Evolutionary conservation across 2,888 invertebrate genomes (phyloP).

Genomic region (Drosophila cracens): DNA sequence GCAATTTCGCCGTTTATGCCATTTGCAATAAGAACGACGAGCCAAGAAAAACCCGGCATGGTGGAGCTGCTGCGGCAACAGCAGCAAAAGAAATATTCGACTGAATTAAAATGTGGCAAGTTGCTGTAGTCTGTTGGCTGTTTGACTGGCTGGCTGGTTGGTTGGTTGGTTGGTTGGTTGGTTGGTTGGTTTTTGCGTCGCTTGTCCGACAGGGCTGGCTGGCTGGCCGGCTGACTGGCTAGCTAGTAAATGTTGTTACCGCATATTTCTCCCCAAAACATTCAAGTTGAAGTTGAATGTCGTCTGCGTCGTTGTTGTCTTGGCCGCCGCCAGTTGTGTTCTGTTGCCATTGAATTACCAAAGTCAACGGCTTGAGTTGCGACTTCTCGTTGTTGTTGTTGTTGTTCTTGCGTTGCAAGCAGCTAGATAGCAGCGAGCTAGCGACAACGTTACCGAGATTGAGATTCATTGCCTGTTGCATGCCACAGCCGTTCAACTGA

Average conservation of each 20-base stretch:
- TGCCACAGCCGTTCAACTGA: conserved; percentile 72
- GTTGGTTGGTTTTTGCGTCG: conserved; percentile 42
- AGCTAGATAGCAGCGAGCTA: conserved; percentile 27
- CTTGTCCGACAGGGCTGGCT: conserved; percentile 21
- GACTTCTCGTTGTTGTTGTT: conserved; percentile 32
- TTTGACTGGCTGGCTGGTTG: conserved; percentile 13
- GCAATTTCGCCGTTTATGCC: conserved; percentile 71
- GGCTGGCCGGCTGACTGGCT: conserved; percentile 8
- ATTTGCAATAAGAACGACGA: conserved; percentile 65
- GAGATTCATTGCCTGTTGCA: conserved; percentile 80
- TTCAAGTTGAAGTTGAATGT: conserved; percentile 71
- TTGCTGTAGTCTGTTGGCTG: conserved; percentile 44
- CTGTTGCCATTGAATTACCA: conserved; percentile 77
- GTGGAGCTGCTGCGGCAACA: conserved; percentile 17
- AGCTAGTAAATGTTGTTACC: conserved; percentile 75
- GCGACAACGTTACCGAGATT: conserved; percentile 68
- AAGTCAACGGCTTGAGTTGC: conserved; percentile 71
- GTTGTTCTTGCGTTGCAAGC: conserved; percentile 22
- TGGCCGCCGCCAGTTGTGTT: conserved; percentile 35
- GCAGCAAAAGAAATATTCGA: conserved; percentile 68
- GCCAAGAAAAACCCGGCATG: conserved; percentile 18
- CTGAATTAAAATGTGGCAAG: conserved; percentile 82
- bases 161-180: conserved; percentile 43
- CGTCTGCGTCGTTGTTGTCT: conserved; percentile 52
- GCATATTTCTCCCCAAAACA: conserved; percentile 73